Conservation (phyloP, 2,888 invertebrate species). For the Agapetus fuscipes region DNA sequence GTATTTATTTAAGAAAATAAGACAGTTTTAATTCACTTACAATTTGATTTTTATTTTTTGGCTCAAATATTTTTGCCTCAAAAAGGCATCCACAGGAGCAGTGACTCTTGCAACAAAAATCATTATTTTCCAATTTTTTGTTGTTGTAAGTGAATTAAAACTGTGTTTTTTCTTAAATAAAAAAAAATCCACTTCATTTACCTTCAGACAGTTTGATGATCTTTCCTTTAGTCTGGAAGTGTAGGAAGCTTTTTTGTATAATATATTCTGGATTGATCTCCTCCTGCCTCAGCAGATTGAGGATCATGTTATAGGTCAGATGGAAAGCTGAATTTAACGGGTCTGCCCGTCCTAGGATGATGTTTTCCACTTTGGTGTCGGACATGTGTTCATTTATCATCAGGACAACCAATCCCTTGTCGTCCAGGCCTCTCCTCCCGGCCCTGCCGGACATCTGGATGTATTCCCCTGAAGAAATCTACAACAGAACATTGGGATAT, state of each 20-base stretch:
- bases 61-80: too few relatives aligned
- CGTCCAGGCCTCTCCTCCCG: constrained; percentile 92
- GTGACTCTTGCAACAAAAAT: too few relatives aligned
- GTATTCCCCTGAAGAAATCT: constrained; percentile 94
- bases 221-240: constrained; percentile 97
- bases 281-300: constrained; percentile 92
- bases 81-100: too few relatives aligned
- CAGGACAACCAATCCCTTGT: constrained; percentile 92
- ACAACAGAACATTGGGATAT: constrained; percentile 22
- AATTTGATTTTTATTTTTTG: too few relatives aligned
- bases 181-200: constrained; percentile 28
- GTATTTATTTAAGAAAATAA: too few relatives aligned
- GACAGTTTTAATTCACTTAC: too few relatives aligned
- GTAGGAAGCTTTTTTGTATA: constrained; percentile 95
- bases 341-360: constrained; percentile 87
- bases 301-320: constrained; percentile 98
- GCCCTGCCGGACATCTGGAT: constrained; percentile 99
- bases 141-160: constrained; percentile 4
- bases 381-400: constrained; percentile 98
- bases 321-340: constrained; percentile 98
- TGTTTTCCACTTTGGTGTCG: constrained; percentile 60
- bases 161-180: background rate
- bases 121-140: too few relatives aligned
- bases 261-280: constrained; percentile 99
- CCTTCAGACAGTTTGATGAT: constrained; percentile 83